Percentiles rank a stretch among this genome's conserved stretches.
phyloP scores from a whole-genome alignment of 2,797 vertebrate species.

The Pyrocephalus nanus region DNA sequence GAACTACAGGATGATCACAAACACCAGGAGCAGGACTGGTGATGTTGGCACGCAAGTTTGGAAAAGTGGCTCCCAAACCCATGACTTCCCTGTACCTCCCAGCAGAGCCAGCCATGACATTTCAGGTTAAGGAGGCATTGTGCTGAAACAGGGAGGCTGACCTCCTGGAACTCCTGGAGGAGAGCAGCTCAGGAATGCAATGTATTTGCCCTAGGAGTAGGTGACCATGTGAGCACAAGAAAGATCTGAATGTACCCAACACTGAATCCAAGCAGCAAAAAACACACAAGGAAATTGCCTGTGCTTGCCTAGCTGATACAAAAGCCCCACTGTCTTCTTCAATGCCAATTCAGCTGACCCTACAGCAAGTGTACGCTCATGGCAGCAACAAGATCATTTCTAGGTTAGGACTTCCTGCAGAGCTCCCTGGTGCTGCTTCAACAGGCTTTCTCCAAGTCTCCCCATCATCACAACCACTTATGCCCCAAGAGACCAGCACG shows the following conservation, averaged over 20 bases:
- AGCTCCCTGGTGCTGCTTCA: background rate
- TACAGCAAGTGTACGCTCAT: background rate
- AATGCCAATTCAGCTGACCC: background rate
- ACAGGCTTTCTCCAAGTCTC: background rate
- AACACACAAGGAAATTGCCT: background rate
- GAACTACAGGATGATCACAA: background rate
- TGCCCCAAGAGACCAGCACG: fast-evolving
- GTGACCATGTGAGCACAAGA: background rate
- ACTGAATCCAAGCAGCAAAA: background rate
- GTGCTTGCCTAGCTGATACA: fast-evolving
- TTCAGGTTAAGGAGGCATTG: background rate
- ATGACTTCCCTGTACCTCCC: background rate
- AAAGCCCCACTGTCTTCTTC: background rate
- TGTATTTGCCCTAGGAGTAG: background rate
- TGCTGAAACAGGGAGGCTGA: fast-evolving
- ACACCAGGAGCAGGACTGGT: background rate
- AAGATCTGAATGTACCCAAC: background rate
- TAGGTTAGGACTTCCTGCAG: background rate
- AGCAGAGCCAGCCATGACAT: background rate
- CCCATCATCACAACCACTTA: background rate
- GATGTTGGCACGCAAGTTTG: fast-evolving
- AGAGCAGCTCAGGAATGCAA: background rate
- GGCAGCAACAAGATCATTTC: background rate
- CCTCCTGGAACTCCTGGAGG: background rate
- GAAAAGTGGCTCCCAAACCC: background rate